These are phyloP conservation scores for Idaea aversata DNA, from an alignment of 2,888 invertebrate genomes.

Conservation along the genomic window DNA sequence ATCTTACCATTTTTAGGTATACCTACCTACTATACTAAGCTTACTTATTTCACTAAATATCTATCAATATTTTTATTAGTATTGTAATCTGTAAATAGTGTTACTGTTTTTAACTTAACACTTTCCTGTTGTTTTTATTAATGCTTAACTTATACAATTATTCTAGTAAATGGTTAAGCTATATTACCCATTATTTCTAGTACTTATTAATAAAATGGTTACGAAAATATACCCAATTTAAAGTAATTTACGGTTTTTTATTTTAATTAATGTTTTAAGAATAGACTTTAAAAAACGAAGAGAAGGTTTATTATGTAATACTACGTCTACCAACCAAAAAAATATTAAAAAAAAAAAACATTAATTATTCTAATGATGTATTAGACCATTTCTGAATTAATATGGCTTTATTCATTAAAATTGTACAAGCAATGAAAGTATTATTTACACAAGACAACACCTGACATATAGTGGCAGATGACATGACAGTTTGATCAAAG, in stretches of 20 bases:
- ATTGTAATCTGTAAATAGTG: conserved; percentile 25
- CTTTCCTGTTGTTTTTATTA: conserved; percentile 20
- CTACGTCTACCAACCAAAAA: no score
- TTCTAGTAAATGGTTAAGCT: conserved; percentile 17
- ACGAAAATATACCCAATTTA: conserved; percentile 20
- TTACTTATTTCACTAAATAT: not conserved
- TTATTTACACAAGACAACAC: no score
- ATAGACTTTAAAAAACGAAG: no score
- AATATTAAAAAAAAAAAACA: no score
- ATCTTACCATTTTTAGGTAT: not conserved
- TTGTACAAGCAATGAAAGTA: no score
- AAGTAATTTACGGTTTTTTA: not conserved
- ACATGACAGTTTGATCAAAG: no score
- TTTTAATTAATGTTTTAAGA: not conserved
- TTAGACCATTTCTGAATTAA: no score
- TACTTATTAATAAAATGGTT: conserved; percentile 24
- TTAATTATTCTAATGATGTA: no score
- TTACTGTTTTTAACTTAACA: conserved; percentile 9
- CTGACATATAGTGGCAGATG: no score
- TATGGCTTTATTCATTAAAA: no score
- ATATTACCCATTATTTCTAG: conserved; percentile 23
- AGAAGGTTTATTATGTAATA: no score
- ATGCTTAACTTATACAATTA: conserved; percentile 23
- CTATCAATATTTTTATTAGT: not conserved
- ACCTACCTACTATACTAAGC: not conserved